phyloP scores from a whole-genome alignment of 2,888 invertebrate species.

The Sympetrum striolatum region DNA sequence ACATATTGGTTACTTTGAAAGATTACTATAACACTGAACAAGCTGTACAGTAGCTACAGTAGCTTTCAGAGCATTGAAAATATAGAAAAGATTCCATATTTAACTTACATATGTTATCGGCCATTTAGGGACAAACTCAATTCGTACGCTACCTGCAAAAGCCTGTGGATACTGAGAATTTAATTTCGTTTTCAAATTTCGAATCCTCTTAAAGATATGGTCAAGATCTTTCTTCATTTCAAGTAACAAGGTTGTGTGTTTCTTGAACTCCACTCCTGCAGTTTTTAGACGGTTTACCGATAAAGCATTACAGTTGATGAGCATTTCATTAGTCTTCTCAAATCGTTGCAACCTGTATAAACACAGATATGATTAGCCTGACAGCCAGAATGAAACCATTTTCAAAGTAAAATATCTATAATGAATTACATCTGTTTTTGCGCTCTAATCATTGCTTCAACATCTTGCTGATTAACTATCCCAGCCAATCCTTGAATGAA shows the following conservation, averaged over 20 bases:
- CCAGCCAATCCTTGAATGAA: constrained; percentile 92
- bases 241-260: constrained; percentile 82
- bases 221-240: constrained; percentile 97
- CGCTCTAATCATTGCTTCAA: constrained; percentile 86
- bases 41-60: no score
- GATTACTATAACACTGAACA: no score
- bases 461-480: constrained; percentile 89
- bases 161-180: constrained; percentile 59
- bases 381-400: background rate
- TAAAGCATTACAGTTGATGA: constrained; percentile 95
- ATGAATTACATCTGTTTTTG: constrained; percentile 87
- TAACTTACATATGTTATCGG: no score
- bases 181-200: constrained; percentile 81
- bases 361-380: constrained; percentile 30
- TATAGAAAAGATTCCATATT: no score
- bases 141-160: constrained; percentile 61
- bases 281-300: constrained; percentile 85
- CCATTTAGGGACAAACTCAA: constrained; percentile 50
- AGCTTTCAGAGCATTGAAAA: no score
- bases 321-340: constrained; percentile 99
- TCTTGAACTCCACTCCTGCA: constrained; percentile 87
- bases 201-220: constrained; percentile 90
- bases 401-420: background rate
- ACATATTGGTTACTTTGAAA: no score
- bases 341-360: constrained; percentile 86